Evolutionary conservation across 2,888 invertebrate genomes (phyloP), one percentile per base, ranked within the genome.

Genomic region (Itoplectis maculator): DNA sequence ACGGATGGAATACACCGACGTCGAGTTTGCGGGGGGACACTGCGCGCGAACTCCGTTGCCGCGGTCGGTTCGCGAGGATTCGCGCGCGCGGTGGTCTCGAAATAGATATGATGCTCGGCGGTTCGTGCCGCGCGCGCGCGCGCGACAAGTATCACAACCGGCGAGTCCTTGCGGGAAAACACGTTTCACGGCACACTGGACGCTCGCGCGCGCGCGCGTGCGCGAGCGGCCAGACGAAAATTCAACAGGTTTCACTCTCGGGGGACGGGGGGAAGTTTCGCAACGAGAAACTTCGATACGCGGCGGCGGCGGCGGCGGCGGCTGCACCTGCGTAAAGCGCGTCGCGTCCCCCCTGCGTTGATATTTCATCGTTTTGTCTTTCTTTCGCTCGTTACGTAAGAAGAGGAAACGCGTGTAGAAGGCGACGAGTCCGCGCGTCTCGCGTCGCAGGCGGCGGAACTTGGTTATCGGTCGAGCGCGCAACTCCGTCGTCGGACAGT

Each of bases 251-350:
- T 68, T 59, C 45, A 37, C 45, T n/a, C 37, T 9, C 2, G 29
- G 29, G 29, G 29, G 29, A 29, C 2, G 29, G 29, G 2, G 5
- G 29, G 29, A 29, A 29, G 35, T 76, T 29, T 76, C 66, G 75
- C 66, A 56, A 76, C 72, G 54, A 56, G 40, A 51, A 45, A 72
- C 56, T 70, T 42, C n/a, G 56, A 29, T 66, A 51, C 11, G 11
- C 15, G n/a, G n/a, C n/a, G n/a, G n/a, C n/a, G n/a, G n/a, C n/a
- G n/a, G n/a, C n/a, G n/a, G n/a, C n/a, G n/a, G n/a, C n/a, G 29
- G 35, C 15, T 42, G 7, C 70, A 42, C 56, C 23, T 56, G 56
- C 49, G 40, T 69, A 54, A 20, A 18, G 11, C 51, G 20, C 11
- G n/a, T n/a, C n/a, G n/a, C n/a, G n/a, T n/a, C n/a, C n/a, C n/a